phyloP scores from a whole-genome alignment of 2,797 vertebrate genomes.

The Phoeniculus purpureus region DNA sequence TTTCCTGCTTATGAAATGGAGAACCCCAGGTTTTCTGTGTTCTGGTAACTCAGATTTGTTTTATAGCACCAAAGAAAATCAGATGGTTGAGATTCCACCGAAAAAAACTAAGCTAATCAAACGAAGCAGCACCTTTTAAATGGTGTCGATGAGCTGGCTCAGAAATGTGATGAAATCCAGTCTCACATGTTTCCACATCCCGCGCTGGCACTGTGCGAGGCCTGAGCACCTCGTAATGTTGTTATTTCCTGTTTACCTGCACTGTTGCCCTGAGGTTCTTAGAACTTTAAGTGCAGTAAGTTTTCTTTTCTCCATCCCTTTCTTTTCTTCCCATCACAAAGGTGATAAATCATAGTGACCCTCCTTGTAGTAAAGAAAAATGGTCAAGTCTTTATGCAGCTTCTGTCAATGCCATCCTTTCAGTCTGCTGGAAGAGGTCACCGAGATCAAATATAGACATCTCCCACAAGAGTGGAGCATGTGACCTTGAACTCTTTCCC shows the following conservation, averaged over 20 bases:
- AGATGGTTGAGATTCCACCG: not conserved
- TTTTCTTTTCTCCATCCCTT: constrained; percentile 21
- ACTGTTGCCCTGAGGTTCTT: not conserved
- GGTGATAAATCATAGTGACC: constrained; percentile 35
- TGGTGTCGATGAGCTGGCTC: not conserved
- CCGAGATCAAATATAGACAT: constrained; percentile 59
- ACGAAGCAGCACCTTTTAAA: not conserved
- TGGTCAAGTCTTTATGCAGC: constrained; percentile 43
- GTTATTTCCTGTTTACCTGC: not conserved
- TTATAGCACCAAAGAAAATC: not conserved
- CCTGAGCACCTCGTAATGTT: not conserved
- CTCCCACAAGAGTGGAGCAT: constrained; percentile 21
- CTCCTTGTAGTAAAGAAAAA: constrained; percentile 47
- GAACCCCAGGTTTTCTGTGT: not conserved
- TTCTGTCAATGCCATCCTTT: constrained; percentile 62
- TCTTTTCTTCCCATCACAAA: constrained; percentile 30
- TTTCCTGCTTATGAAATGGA: not conserved
- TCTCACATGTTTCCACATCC: not conserved
- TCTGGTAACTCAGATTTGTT: not conserved
- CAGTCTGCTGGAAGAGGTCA: constrained; percentile 47
- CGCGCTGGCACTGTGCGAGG: not conserved
- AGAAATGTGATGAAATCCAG: not conserved
- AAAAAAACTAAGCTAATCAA: not conserved
- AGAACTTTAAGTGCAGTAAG: constrained; percentile 4
- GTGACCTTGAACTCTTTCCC: constrained; percentile 42